Conservation (phyloP, 2,113 vertebrate genomes). For the Tichodroma muraria region DNA sequence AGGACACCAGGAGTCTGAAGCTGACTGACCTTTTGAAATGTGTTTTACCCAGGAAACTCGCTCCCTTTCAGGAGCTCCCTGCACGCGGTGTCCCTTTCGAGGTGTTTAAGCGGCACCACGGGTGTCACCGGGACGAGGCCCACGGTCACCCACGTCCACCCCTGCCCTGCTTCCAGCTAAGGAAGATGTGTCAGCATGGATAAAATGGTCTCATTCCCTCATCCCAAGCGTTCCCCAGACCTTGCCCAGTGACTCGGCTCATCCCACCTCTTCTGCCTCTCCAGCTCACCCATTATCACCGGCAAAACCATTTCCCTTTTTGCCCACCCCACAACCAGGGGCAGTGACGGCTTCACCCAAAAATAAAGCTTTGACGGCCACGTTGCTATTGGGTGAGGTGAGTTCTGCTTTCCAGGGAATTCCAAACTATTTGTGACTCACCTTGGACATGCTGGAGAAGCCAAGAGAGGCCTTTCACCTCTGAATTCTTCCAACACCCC, state of each 20-base stretch:
- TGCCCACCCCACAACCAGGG: accelerated
- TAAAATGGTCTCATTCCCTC: not conserved
- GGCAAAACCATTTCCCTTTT: not conserved
- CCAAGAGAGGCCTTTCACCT: not conserved
- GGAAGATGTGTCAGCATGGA: not conserved
- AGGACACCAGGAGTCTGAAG: not conserved
- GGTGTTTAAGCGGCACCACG: not conserved
- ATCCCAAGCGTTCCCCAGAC: not conserved
- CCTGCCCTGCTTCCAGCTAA: not conserved
- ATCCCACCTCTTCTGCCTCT: not conserved
- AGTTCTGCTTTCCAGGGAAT: not conserved
- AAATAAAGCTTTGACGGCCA: not conserved
- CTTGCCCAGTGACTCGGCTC: not conserved
- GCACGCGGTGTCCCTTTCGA: not conserved
- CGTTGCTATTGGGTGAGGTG: not conserved
- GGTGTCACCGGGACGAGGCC: not conserved
- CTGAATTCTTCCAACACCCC: not conserved
- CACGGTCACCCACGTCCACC: accelerated
- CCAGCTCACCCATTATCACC: not conserved
- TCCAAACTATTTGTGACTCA: not conserved
- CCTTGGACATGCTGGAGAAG: not conserved
- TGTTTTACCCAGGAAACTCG: not conserved
- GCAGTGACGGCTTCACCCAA: not conserved
- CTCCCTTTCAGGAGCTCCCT: not conserved
- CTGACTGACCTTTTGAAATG: not conserved